Conservation (phyloP, 2,888 invertebrate species). For the Pachydiplax longipennis region DNA sequence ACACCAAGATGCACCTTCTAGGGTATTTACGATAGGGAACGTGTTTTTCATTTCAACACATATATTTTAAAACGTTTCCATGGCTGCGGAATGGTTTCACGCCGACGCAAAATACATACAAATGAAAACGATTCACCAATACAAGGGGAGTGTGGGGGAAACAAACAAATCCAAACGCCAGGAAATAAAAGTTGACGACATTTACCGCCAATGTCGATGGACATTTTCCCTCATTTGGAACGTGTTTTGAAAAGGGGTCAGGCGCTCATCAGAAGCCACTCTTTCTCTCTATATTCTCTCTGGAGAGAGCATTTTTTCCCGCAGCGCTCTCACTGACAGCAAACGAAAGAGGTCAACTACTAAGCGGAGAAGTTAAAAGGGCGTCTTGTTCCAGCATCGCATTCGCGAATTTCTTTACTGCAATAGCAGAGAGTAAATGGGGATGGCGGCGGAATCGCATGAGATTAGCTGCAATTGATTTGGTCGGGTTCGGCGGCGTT, state of each 20-base stretch:
- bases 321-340: background rate
- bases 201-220: background rate
- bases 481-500: background rate
- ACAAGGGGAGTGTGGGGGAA: too few relatives aligned
- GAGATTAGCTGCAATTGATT: background rate
- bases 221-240: background rate
- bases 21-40: too few relatives aligned
- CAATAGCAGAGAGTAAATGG: background rate
- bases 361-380: background rate
- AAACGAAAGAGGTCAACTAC: conserved; percentile 27
- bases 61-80: too few relatives aligned
- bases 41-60: too few relatives aligned
- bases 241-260: background rate
- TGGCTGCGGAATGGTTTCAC: too few relatives aligned
- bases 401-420: background rate
- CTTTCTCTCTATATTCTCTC: background rate
- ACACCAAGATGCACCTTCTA: too few relatives aligned
- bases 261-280: background rate
- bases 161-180: too few relatives aligned
- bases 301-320: background rate
- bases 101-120: too few relatives aligned
- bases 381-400: background rate
- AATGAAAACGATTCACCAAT: too few relatives aligned
- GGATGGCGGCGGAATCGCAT: background rate
- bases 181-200: too few relatives aligned